Conservation (phyloP, 2,797 vertebrate species). For the Gymnopithys bicolor region DNA sequence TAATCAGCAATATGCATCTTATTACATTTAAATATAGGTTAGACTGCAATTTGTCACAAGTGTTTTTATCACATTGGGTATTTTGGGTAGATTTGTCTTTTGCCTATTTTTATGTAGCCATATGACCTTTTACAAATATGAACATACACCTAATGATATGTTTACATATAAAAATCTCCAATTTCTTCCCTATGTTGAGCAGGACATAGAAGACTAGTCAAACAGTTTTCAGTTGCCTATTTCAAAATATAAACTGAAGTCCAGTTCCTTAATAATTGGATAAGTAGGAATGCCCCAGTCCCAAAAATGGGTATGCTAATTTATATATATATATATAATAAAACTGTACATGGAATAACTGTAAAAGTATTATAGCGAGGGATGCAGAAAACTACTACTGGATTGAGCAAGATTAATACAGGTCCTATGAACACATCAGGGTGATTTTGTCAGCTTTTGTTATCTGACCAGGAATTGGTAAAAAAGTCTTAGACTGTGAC, state of each 20-base stretch:
- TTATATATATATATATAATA: background rate
- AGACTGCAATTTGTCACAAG: background rate
- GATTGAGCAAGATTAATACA: background rate
- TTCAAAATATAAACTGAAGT: background rate
- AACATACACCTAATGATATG: background rate
- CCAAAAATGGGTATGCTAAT: accelerated
- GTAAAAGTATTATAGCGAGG: background rate
- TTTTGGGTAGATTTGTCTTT: background rate
- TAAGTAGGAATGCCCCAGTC: background rate
- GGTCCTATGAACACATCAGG: background rate
- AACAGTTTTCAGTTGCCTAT: background rate
- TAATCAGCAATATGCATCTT: background rate
- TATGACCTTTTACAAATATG: background rate
- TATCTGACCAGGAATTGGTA: background rate
- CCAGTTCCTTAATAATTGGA: background rate
- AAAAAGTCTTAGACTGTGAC: background rate
- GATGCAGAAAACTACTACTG: background rate
- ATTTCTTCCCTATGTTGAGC: background rate
- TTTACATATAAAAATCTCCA: background rate
- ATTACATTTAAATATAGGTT: background rate
- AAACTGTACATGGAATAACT: background rate
- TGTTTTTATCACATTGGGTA: background rate
- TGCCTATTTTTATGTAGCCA: background rate
- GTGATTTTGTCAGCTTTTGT: background rate
- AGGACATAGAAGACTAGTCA: background rate